phyloP scores from a whole-genome alignment of 2,113 vertebrate species.

The Lepus americanus region DNA sequence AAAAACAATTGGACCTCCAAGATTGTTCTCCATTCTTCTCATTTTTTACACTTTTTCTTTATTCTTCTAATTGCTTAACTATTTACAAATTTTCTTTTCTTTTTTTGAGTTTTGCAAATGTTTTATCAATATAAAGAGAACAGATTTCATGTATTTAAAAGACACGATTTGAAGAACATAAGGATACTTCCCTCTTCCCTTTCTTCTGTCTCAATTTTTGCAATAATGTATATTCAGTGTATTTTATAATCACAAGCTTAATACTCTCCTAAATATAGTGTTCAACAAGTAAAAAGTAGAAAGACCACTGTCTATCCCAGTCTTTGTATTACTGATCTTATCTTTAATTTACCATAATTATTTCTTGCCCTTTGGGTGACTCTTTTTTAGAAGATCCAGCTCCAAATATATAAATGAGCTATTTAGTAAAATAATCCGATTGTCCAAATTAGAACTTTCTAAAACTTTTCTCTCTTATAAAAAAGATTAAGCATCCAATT shows the following conservation, averaged over 20 bases:
- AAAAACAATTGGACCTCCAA: neutral
- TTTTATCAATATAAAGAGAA: no score
- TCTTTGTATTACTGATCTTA: neutral
- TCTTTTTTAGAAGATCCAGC: neutral
- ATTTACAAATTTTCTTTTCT: neutral
- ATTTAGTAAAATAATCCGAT: constrained; percentile 23
- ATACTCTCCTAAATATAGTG: no score
- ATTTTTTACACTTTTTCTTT: neutral
- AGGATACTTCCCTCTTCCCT: no score
- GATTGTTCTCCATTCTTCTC: neutral
- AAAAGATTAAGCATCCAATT: neutral
- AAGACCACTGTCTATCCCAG: neutral
- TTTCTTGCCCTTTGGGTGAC: neutral
- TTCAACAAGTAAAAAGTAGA: no score
- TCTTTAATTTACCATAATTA: neutral
- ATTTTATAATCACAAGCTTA: neutral
- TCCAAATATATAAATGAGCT: neutral
- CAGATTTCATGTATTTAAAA: no score
- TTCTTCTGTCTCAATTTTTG: no score
- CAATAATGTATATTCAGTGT: no score
- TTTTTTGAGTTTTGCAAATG: no score
- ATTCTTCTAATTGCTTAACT: neutral
- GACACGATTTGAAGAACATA: no score
- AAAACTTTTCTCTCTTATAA: neutral
- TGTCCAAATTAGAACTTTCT: neutral